phyloP scores from a whole-genome alignment of 2,888 invertebrate genomes.

The Idaea aversata region DNA sequence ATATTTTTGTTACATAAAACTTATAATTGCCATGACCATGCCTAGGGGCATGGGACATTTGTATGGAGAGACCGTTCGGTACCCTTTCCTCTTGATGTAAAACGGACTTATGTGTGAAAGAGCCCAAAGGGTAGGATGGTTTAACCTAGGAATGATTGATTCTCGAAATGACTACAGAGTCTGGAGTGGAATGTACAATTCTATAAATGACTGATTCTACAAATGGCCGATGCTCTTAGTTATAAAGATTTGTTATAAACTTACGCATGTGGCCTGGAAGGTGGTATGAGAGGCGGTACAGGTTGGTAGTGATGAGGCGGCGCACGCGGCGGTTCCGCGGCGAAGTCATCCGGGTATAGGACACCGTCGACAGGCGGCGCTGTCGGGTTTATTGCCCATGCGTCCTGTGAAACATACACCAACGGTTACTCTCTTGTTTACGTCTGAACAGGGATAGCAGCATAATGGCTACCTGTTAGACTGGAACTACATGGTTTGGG shows the following conservation, averaged over 20 bases:
- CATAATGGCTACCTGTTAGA: background rate
- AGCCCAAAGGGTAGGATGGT: no score
- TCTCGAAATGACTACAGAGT: no score
- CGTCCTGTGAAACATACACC: slow-evolving; percentile 43
- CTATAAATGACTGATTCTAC: no score
- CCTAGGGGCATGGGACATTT: no score
- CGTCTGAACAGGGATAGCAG: background rate
- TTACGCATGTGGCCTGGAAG: slow-evolving; percentile 52
- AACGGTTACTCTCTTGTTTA: background rate
- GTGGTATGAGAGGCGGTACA: slow-evolving; percentile 68
- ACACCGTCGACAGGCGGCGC: slow-evolving; percentile 76
- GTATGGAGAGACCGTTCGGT: no score
- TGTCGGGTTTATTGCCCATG: slow-evolving; percentile 63
- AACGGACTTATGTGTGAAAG: no score
- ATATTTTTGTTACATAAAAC: no score
- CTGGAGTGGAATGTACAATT: background rate
- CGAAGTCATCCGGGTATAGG: slow-evolving; percentile 83
- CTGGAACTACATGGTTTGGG: no score
- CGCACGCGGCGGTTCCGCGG: slow-evolving; percentile 75
- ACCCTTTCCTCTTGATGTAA: no score
- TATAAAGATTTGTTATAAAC: slow-evolving; percentile 13
- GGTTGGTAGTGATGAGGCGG: slow-evolving; percentile 65
- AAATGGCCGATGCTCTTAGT: background rate
- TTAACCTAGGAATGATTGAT: no score
- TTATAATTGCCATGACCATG: no score